phyloP scores from a whole-genome alignment of 2,888 invertebrate species.

The Sphinx pinastri region DNA sequence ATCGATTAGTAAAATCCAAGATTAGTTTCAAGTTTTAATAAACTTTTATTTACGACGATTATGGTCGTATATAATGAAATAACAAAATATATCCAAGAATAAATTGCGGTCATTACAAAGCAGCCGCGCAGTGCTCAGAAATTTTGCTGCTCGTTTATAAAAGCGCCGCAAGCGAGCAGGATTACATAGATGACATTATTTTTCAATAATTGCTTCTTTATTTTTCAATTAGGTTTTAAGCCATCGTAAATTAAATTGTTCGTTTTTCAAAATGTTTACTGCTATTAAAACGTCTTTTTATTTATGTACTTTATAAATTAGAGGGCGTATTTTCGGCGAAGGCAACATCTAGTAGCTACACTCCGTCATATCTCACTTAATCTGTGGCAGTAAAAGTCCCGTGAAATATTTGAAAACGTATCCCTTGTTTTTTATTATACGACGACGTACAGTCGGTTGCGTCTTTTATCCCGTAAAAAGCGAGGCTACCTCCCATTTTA shows the following conservation, averaged over 20 bases:
- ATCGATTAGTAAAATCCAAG: too few species aligned
- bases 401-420: conserved; percentile 8
- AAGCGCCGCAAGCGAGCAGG: background rate
- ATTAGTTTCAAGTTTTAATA: background rate
- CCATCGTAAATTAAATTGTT: background rate
- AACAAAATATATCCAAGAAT: background rate
- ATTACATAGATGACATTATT: background rate
- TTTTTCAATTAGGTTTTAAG: background rate
- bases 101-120: background rate
- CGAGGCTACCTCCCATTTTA: background rate
- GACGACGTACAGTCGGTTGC: conserved; percentile 2
- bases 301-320: background rate
- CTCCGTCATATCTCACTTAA: background rate
- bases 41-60: background rate
- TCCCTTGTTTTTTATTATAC: conserved; percentile 12
- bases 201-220: background rate
- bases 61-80: background rate
- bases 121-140: background rate
- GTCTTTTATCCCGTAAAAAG: background rate
- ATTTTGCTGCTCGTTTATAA: background rate
- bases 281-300: background rate
- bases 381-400: conserved; percentile 3
- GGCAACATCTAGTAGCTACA: background rate
- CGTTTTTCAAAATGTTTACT: background rate
- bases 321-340: background rate